Base-by-base conservation (phyloP, 2,113 vertebrate genomes). In the Vulpes ferrilata region DNA sequence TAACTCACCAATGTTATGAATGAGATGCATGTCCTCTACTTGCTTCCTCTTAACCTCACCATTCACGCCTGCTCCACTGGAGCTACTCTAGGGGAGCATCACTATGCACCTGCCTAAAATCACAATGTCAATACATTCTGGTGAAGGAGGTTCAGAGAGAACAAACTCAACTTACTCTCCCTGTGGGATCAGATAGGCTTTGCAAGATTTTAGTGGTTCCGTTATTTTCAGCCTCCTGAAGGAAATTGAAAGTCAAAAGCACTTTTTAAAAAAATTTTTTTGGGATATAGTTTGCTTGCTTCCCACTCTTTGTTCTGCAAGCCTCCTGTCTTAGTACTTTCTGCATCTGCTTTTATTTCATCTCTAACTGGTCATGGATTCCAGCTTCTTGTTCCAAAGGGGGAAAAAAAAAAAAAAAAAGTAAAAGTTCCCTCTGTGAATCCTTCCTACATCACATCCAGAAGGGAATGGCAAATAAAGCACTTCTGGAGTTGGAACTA, bases 161-260 rank as follows among this genome's bases (percentile, higher is more conserved):
- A 30, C 27, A 82, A 88, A 48, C 79, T 88, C 38, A 90, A 43
- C 8, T 13, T 81, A 55, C 27, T 74, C 62, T 91, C 78, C 67
- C 78, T 88, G 17, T 76, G 57, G 78, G 53, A 93, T 88, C 81
- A 88, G 27, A 60, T 78, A 7, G 11, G 57, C 55, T 88, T 86
- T 78, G 73, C 38, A 67, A 92, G 60, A 96, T 91, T 95, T 93
- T 60, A 78, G 71, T 0, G 2, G 48, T 82, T 95, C 48, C 32
- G 35, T 74, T 97, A 79, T 93, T 95, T 96, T 90, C 67, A 86
- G 11, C 55, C 38, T 89, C 55, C 38, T 62, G 60, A 65, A 96
- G 73, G 83, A 87, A 80, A 93, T 43, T 87, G 38, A 95, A 16
- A 51, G 23, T 89, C 60, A 95, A n/a, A 84, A 93, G 22, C 53